Evolutionary conservation across 2,888 invertebrate species (phyloP), one percentile per base, ranked within the genome.

Genomic region (Synanthedon tipuliformis): DNA sequence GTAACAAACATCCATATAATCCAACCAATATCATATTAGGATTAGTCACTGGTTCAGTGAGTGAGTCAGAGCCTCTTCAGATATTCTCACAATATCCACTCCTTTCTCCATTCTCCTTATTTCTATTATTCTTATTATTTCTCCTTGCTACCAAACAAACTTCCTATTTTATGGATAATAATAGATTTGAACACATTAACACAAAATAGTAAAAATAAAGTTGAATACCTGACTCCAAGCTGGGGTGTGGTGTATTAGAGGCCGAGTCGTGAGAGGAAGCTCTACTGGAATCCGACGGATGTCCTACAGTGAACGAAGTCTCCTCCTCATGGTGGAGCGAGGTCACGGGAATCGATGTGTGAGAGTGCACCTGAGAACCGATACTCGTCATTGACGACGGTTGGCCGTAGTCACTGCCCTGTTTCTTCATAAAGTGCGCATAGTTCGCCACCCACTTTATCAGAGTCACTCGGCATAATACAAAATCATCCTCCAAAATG

Each of bases 381-480:
- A 27, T 77, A 51, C 86, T 86, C 1, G 83, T 83, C 75, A 87
- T 82, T 0, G 88, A 88, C 0, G 88, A 84, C 0, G 86, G 85
- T 58, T 85, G 86, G 0, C 85, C 84, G 0, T 73, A 78, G 18
- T 88, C 88, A 52, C 83, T 87, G 55, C 88, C 87, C 56, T 89
- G 89, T 61, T 89, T 90, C 73, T 90, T 92, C 60, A 92, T 90
- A 61, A 94, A 92, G 70, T 95, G 95, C 1, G 94, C 93, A 65
- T 93, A 95, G 64, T 90, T 94, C 0, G 95, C 93, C 16, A 97
- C 89, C 97, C 97, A 97, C 77, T 95, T 95, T 58, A 97, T 94
- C 41, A 97, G 87, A 5, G 92, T 93, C 45, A 97, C 96, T 61
- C 96, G 91, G 69, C 95, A 96, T 50, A 90, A 70, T 13, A 91